phyloP scores from a whole-genome alignment of 1,140 invertebrate species.

The Drosophila equinoxialis region DNA sequence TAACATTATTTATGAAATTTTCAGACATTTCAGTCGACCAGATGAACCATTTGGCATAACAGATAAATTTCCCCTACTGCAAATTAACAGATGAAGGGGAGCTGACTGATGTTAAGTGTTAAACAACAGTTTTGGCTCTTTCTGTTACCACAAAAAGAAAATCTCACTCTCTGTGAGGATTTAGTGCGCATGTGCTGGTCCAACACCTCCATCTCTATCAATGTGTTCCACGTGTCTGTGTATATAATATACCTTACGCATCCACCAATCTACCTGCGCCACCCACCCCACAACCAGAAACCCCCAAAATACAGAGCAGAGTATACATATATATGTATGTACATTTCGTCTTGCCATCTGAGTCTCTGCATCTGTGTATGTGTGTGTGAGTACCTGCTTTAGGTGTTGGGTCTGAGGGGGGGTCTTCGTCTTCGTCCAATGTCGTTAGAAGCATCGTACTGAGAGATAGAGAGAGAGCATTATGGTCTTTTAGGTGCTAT shows the following conservation, averaged over 20 bases:
- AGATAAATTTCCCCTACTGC: constrained; percentile 58
- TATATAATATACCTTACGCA: constrained; percentile 81
- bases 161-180: constrained; percentile 16
- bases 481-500: constrained; percentile 60
- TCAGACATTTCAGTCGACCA: constrained; percentile 14
- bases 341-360: constrained; percentile 15
- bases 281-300: constrained; percentile 35
- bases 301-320: constrained; percentile 31
- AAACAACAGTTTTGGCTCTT: constrained; percentile 14
- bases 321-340: neutral
- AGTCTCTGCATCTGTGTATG: neutral
- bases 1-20: constrained; percentile 66
- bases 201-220: constrained; percentile 52
- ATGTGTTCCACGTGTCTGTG: constrained; percentile 61
- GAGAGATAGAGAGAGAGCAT: constrained; percentile 35
- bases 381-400: constrained; percentile 69
- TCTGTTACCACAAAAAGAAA: constrained; percentile 27
- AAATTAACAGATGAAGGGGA: constrained; percentile 17
- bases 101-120: neutral
- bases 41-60: constrained; percentile 24
- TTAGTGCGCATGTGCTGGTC: constrained; percentile 57
- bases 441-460: constrained; percentile 37
- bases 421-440: constrained; percentile 58
- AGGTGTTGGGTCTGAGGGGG: constrained; percentile 52
- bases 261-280: constrained; percentile 83